These are phyloP conservation scores for Nymphalis polychloros DNA, from an alignment of 2,888 invertebrate species.

Conservation along the genomic window DNA sequence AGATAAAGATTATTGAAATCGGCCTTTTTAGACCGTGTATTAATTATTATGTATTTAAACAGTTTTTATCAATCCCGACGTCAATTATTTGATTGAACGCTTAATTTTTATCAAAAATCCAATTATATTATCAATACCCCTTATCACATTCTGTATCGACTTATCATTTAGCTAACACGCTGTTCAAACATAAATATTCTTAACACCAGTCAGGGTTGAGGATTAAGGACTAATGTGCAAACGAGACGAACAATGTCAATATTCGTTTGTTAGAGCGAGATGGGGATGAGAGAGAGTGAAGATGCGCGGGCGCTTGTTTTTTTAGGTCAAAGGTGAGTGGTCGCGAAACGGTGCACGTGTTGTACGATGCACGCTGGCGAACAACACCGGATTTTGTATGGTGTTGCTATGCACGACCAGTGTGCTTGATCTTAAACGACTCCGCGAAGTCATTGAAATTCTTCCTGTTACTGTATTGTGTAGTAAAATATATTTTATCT, in stretches of 20 bases:
- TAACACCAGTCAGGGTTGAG: constrained; percentile 1
- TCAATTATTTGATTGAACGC: neutral
- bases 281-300: constrained; percentile 28
- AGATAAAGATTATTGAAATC: no score
- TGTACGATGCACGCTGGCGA: constrained; percentile 7
- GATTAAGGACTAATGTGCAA: neutral
- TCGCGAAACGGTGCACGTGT: constrained; percentile 46
- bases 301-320: constrained; percentile 48
- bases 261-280: neutral
- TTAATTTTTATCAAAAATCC: neutral
- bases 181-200: constrained; percentile 2
- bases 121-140: neutral
- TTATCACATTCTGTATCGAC: neutral
- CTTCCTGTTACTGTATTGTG: no score
- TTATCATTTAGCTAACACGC: constrained; percentile 5
- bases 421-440: no score
- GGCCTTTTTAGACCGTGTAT: no score
- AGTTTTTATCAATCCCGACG: neutral
- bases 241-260: neutral
- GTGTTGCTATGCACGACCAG: constrained; percentile 3
- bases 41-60: no score
- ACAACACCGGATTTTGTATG: no score
- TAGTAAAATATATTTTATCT: no score
- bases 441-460: no score
- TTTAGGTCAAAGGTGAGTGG: constrained; percentile 56